phyloP scores from a whole-genome alignment of 2,888 invertebrate genomes.

The Beris morrisii region DNA sequence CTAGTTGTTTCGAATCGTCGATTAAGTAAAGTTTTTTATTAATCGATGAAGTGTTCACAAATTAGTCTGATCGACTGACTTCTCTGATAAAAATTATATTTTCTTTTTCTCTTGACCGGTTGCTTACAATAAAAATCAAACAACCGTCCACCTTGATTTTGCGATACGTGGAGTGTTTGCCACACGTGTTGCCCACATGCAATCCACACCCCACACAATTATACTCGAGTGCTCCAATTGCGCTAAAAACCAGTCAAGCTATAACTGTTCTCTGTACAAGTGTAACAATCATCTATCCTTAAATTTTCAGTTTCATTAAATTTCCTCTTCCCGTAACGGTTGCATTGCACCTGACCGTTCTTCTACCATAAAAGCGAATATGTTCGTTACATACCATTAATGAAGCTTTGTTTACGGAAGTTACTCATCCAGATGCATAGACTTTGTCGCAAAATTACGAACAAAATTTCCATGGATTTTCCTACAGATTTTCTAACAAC shows the following conservation, averaged over 20 bases:
- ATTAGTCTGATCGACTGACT: too few species aligned
- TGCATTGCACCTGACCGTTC: conserved; percentile 1
- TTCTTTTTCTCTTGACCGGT: too few species aligned
- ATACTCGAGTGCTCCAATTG: not conserved
- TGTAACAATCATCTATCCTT: conserved; percentile 7
- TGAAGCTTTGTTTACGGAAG: conserved; percentile 31
- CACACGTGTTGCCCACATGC: too few species aligned
- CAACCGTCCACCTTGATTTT: too few species aligned
- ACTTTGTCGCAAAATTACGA: conserved; percentile 17
- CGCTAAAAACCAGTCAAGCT: conserved; percentile 19
- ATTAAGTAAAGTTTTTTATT: too few species aligned
- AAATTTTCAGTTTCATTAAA: conserved; percentile 30
- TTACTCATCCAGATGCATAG: conserved; percentile 26
- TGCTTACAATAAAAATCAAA: too few species aligned
- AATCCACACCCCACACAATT: conserved; percentile 1
- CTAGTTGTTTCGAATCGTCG: too few species aligned
- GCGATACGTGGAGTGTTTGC: too few species aligned
- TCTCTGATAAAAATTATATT: too few species aligned
- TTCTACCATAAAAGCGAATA: conserved; percentile 9
- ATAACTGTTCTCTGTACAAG: conserved; percentile 5
- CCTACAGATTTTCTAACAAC: not conserved
- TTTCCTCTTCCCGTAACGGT: conserved; percentile 8
- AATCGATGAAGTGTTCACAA: too few species aligned
- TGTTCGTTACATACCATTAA: conserved; percentile 32
- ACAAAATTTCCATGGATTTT: conserved; percentile 1